Conservation (phyloP, 2,113 vertebrate species). For the Tinamus guttatus region DNA sequence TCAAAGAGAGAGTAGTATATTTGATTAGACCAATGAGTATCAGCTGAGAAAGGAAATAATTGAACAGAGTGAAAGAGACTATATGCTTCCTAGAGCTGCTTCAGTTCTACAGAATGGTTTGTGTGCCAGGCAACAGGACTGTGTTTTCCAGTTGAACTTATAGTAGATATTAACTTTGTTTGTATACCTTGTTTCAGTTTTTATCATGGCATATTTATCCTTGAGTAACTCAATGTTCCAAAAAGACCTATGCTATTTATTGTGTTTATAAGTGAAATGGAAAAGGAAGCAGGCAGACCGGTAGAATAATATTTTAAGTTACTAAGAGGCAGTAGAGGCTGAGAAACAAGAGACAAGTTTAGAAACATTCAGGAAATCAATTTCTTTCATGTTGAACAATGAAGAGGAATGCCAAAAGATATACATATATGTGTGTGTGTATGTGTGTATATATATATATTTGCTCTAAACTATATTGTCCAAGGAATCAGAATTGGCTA, state of each 20-base stretch:
- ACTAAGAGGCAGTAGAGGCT: not conserved
- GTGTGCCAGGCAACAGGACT: not conserved
- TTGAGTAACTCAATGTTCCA: not conserved
- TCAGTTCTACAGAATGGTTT: not conserved
- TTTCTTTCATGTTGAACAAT: not conserved
- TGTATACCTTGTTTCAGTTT: not conserved
- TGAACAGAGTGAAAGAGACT: not conserved
- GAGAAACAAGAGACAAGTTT: not conserved
- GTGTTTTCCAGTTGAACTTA: not conserved
- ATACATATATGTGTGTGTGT: too few relatives aligned
- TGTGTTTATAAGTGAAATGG: not conserved
- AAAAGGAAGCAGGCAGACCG: not conserved
- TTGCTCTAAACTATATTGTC: not conserved
- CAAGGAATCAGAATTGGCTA: not conserved
- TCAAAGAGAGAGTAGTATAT: not conserved
- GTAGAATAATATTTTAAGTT: not conserved
- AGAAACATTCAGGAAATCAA: not conserved
- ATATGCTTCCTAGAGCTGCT: not conserved
- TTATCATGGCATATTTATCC: not conserved
- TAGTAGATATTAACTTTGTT: not conserved
- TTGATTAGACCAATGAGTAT: not conserved
- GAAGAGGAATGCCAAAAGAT: not conserved
- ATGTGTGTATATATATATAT: not conserved
- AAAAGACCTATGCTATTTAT: not conserved
- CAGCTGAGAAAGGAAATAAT: not conserved